Conservation (phyloP, 2,113 vertebrate genomes). For the Scomber scombrus region DNA sequence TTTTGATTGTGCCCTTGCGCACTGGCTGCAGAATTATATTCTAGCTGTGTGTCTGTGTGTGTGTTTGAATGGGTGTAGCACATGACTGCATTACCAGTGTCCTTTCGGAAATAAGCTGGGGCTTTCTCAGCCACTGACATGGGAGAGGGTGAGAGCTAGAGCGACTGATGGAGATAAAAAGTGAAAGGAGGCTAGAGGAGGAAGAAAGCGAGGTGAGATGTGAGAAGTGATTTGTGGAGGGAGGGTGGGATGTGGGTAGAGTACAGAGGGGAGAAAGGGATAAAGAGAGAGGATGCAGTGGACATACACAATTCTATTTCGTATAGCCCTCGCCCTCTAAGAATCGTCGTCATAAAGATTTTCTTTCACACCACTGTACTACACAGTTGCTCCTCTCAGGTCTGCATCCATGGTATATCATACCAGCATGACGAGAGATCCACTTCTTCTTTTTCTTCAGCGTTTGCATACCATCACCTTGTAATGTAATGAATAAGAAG, state of each 20-base stretch:
- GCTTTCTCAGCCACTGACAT: conserved; percentile 33
- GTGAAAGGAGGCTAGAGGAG: not conserved
- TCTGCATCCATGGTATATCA: too few species aligned
- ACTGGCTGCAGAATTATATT: conserved; percentile 8
- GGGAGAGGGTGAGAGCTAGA: conserved; percentile 15
- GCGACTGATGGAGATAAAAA: not conserved
- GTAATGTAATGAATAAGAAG: too few species aligned
- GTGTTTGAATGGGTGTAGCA: not conserved
- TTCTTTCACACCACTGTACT: too few species aligned
- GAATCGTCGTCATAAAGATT: too few species aligned
- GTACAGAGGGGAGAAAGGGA: conserved; percentile 11
- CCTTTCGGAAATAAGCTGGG: conserved; percentile 31
- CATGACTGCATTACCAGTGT: conserved; percentile 19
- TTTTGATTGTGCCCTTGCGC: not conserved
- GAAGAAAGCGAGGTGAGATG: conserved; percentile 19
- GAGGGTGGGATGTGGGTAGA: conserved; percentile 1
- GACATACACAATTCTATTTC: not conserved
- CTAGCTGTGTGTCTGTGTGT: not conserved
- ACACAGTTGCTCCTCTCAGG: too few species aligned
- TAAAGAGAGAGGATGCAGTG: not conserved
- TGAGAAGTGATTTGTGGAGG: conserved; percentile 20
- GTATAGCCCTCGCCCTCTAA: too few species aligned
- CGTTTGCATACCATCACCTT: too few species aligned
- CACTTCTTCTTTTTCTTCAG: too few species aligned
- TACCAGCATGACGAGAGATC: too few species aligned